phyloP scores from a whole-genome alignment of 2,113 vertebrate species.

The Protomyctophum bolini region DNA sequence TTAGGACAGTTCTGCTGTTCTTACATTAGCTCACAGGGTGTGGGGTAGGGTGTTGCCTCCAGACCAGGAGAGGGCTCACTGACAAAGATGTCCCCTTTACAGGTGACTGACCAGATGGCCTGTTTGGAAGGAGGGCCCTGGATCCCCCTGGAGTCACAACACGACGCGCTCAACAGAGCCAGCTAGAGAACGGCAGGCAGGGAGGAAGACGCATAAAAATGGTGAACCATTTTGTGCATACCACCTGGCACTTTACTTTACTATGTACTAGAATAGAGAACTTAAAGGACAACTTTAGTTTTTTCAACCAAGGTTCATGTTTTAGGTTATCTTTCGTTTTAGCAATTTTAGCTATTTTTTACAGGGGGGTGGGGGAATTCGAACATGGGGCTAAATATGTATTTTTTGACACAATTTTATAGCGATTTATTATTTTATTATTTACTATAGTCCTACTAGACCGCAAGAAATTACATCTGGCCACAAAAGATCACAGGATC shows the following conservation, averaged over 20 bases:
- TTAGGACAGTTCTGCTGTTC: constrained; percentile 30
- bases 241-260: background rate
- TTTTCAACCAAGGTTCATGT: no score
- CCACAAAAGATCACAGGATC: no score
- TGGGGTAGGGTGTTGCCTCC: constrained; percentile 81
- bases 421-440: no score
- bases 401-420: no score
- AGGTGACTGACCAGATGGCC: constrained; percentile 95
- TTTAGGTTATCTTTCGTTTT: no score
- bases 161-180: constrained; percentile 87
- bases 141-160: constrained; percentile 89
- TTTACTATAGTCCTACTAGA: no score
- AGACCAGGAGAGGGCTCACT: constrained; percentile 87
- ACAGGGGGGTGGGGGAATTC: no score
- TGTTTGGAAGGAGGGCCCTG: constrained; percentile 89
- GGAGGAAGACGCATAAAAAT: background rate
- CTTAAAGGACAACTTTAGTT: no score
- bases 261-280: no score
- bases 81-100: constrained; percentile 96
- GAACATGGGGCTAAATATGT: no score
- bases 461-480: no score
- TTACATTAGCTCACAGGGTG: constrained; percentile 94
- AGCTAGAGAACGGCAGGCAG: constrained; percentile 76
- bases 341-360: no score
- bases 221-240: background rate